These are phyloP conservation scores for Spongia lamella DNA, from an alignment of 37 sponge, comb jelly and placozoan genomes.

Conservation along the genomic window DNA sequence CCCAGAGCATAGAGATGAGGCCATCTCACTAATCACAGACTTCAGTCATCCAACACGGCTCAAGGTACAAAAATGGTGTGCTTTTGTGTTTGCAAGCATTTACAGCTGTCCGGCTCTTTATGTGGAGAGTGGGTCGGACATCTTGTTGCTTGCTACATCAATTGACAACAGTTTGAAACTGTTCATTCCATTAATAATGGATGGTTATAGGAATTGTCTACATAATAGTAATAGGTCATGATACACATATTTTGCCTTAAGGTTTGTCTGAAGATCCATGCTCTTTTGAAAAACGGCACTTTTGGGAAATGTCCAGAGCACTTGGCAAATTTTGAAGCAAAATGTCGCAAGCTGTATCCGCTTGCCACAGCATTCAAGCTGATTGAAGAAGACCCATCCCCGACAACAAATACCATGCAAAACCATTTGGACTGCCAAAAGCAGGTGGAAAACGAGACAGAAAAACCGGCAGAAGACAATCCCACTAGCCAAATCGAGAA, in stretches of 20 bases:
- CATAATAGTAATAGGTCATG: slow-evolving; percentile 10
- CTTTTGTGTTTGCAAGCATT: slow-evolving; percentile 11
- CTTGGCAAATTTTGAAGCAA: slow-evolving; percentile 18
- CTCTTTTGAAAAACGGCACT: slow-evolving; percentile 45
- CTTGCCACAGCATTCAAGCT: slow-evolving; percentile 78
- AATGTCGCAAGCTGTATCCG: slow-evolving; percentile 72
- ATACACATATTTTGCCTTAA: slow-evolving; percentile 6
- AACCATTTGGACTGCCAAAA: too few relatives aligned
- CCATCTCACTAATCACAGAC: slow-evolving; percentile 40
- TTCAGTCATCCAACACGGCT: slow-evolving; percentile 39
- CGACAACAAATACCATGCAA: too few relatives aligned
- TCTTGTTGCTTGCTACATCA: neutral
- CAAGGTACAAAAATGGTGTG: slow-evolving; percentile 37
- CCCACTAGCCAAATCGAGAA: too few relatives aligned
- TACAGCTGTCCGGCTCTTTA: neutral
- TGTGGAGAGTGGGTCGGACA: neutral
- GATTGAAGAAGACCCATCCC: too few relatives aligned
- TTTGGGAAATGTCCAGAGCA: slow-evolving; percentile 63
- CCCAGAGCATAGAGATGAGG: slow-evolving; percentile 37
- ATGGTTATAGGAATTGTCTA: too few relatives aligned
- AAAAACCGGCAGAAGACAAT: too few relatives aligned
- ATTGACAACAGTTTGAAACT: too few relatives aligned
- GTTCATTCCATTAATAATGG: neutral
- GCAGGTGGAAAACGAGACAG: too few relatives aligned
- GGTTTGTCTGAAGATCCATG: slow-evolving; percentile 57